phyloP scores from a whole-genome alignment of 1,140 invertebrate species.

The Globodera ellingtonae region DNA sequence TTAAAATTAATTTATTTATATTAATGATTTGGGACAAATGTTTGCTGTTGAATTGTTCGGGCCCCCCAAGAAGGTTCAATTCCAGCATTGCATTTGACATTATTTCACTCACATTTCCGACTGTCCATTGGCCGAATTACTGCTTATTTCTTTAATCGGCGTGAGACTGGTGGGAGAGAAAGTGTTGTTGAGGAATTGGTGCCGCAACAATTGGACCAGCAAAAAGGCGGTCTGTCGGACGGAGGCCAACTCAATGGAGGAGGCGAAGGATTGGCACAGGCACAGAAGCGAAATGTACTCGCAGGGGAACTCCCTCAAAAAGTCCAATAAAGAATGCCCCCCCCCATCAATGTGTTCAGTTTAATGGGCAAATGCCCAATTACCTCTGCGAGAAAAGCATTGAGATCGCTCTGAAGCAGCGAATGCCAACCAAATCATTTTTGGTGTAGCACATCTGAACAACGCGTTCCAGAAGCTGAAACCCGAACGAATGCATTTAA shows the following conservation, averaged over 20 bases:
- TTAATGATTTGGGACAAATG: too few species aligned
- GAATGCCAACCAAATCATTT: conserved; percentile 82
- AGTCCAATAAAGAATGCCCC: background rate
- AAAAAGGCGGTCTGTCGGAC: conserved; percentile 81
- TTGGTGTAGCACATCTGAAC: conserved; percentile 96
- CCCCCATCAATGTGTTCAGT: conserved; percentile 7
- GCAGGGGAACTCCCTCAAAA: conserved; percentile 89
- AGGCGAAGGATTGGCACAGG: conserved; percentile 88
- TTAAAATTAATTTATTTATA: background rate
- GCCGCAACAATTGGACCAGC: conserved; percentile 87
- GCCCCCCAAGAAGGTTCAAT: too few species aligned
- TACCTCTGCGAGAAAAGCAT: conserved; percentile 92
- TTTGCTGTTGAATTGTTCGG: too few species aligned
- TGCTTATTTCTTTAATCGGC: conserved; percentile 4
- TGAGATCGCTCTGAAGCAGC: conserved; percentile 89
- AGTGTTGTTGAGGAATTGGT: conserved; percentile 82
- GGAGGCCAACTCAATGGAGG: conserved; percentile 75
- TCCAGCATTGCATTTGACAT: background rate
- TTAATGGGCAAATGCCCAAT: conserved; percentile 3
- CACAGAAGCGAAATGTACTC: conserved; percentile 97
- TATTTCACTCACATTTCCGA: background rate
- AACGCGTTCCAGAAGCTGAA: conserved; percentile 84
- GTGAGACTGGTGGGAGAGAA: conserved; percentile 35
- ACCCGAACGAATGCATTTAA: background rate
- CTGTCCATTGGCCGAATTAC: background rate